These are phyloP conservation scores for Himalopsyche tibetana DNA, from an alignment of 2,888 invertebrate genomes.

Conservation along the genomic window DNA sequence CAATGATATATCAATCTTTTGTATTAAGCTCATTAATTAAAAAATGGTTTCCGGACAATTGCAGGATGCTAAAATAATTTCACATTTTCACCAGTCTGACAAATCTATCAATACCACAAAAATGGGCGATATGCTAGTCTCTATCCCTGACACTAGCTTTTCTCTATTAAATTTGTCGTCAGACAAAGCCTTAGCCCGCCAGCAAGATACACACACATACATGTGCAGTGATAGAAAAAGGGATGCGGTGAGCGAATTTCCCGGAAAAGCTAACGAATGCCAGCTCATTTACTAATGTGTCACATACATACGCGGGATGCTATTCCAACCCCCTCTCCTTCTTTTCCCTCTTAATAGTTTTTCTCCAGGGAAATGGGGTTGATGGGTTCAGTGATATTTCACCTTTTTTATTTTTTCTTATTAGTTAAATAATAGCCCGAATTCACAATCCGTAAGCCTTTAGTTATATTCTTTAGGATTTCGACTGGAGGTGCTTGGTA, in stretches of 20 bases:
- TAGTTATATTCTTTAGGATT: no score
- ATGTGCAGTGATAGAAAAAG: constrained; percentile 11
- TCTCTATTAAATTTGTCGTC: constrained; percentile 65
- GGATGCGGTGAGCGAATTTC: constrained; percentile 53
- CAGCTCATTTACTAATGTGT: constrained; percentile 79
- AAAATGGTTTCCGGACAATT: no score
- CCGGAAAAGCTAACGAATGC: constrained; percentile 74
- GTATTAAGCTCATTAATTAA: no score
- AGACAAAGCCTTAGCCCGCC: constrained; percentile 60
- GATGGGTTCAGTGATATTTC: background rate
- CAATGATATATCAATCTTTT: no score
- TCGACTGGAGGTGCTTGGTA: no score
- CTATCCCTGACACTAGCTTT: constrained; percentile 14
- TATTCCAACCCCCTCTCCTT: constrained; percentile 53
- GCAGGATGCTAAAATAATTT: no score
- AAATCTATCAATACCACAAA: no score
- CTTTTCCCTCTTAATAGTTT: constrained; percentile 63
- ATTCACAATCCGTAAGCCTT: no score
- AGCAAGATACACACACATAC: constrained; percentile 49
- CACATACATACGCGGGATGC: constrained; percentile 74
- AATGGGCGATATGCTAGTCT: no score
- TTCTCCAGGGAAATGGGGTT: constrained; percentile 59
- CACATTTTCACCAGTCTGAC: no score
- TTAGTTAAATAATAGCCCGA: no score
- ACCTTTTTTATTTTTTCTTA: background rate